Conservation (phyloP, 2,888 invertebrate genomes). For the Pachycephus smyrnensis region DNA sequence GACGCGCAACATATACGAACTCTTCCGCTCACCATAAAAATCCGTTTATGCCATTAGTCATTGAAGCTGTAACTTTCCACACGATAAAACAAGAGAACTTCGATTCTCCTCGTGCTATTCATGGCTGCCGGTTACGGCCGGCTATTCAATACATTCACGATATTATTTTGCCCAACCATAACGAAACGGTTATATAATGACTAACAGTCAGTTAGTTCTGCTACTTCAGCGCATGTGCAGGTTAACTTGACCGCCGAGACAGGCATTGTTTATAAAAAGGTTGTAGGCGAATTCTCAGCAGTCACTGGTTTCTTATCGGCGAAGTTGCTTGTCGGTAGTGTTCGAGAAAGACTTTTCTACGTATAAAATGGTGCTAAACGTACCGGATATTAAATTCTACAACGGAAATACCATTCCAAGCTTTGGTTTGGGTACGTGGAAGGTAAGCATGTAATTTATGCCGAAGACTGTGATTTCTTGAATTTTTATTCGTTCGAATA, state of each 20-base stretch:
- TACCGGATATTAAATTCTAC: constrained; percentile 64
- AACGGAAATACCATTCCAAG: constrained; percentile 68
- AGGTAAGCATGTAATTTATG: constrained; percentile 51
- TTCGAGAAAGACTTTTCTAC: neutral
- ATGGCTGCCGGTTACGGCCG: neutral
- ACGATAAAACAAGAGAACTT: neutral
- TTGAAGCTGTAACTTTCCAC: neutral
- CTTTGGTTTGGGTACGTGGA: constrained; percentile 71
- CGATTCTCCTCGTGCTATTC: neutral
- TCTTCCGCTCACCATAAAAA: neutral
- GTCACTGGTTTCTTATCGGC: neutral
- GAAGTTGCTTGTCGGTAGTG: neutral
- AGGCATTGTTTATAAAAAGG: neutral
- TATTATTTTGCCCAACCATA: neutral
- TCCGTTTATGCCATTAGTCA: neutral
- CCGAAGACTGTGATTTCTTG: neutral
- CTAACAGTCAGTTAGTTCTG: neutral
- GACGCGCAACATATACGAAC: neutral
- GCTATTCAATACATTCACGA: neutral
- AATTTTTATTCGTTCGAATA: neutral
- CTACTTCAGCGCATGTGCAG: neutral
- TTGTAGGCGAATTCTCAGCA: neutral
- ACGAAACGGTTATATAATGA: neutral
- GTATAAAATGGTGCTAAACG: constrained; percentile 50
- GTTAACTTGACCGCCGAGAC: neutral